Percentiles rank a stretch among this genome's conserved stretches.
Conservation (phyloP, 2,113 vertebrate genomes). For the Halichoeres trimaculatus region DNA sequence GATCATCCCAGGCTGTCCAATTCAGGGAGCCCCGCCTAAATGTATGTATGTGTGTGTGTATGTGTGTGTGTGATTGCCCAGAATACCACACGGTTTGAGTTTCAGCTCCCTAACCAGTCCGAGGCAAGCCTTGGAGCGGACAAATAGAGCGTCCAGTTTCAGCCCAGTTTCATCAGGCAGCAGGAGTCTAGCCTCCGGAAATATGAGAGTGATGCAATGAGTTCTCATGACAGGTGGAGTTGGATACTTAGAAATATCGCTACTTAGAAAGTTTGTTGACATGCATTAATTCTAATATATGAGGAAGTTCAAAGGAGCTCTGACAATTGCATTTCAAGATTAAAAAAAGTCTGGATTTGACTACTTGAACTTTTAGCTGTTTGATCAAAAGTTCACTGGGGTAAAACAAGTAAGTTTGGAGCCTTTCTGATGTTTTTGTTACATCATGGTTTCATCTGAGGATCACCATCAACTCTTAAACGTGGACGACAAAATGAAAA, state of each 20-base stretch:
- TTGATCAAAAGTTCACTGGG: constrained; percentile 15
- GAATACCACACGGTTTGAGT: constrained; percentile 46
- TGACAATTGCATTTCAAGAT: background rate
- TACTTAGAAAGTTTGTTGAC: constrained; percentile 10
- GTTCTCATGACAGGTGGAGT: constrained; percentile 41
- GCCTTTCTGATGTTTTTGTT: constrained; percentile 10
- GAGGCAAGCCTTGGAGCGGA: constrained; percentile 23
- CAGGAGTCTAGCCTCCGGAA: constrained; percentile 30
- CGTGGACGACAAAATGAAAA: background rate
- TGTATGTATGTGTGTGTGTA: constrained; percentile 6
- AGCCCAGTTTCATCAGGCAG: constrained; percentile 62
- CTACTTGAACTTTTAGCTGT: constrained; percentile 3
- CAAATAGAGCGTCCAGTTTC: constrained; percentile 44
- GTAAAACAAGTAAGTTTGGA: background rate
- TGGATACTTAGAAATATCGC: constrained; percentile 18
- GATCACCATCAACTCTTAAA: background rate
- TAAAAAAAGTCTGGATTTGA: background rate
- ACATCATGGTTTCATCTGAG: background rate
- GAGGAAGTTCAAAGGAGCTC: constrained; percentile 16
- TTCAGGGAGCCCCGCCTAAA: constrained; percentile 19
- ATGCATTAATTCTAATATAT: constrained; percentile 13
- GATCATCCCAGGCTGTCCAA: constrained; percentile 44
- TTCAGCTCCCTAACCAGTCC: constrained; percentile 30
- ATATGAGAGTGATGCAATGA: constrained; percentile 36
- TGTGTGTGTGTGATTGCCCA: constrained; percentile 38